Percentiles rank a stretch among this genome's conserved stretches.
Evolutionary conservation across 2,113 vertebrate species (phyloP).

Genomic region (Oreochromis tanganicae): DNA sequence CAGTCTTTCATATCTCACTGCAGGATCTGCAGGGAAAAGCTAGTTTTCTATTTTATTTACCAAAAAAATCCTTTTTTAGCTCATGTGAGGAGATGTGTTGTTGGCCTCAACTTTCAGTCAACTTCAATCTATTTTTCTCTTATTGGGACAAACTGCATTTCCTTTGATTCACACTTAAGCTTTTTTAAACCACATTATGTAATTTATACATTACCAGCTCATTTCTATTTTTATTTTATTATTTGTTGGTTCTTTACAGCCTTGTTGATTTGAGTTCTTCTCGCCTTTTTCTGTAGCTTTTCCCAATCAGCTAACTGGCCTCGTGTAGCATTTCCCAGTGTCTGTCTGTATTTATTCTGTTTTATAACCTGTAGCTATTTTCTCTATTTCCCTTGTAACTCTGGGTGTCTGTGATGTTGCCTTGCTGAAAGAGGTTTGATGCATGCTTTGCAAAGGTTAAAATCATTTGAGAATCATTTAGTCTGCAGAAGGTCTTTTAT

Average conservation of each 20-base stretch:
- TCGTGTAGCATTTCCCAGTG: not conserved
- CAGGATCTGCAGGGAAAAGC: not conserved
- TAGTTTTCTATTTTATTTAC: not conserved
- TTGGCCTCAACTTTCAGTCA: not conserved
- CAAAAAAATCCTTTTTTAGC: no score
- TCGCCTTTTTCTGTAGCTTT: not conserved
- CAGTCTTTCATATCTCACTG: not conserved
- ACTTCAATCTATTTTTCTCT: not conserved
- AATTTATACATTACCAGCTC: not conserved
- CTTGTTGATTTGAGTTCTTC: not conserved
- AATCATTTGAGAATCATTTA: not conserved
- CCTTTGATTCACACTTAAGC: not conserved
- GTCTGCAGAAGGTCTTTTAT: not conserved
- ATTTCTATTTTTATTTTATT: not conserved
- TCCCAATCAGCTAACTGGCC: not conserved
- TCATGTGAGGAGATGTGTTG: not conserved
- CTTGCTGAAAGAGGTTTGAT: no score
- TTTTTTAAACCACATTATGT: not conserved
- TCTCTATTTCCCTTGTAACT: not conserved
- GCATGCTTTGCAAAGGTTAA: not conserved
- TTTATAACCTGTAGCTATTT: not conserved
- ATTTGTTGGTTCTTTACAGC: not conserved
- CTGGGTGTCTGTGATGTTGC: not conserved
- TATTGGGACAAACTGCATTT: rapidly evolving
- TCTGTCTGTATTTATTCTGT: rapidly evolving